Evolutionary conservation across 1,140 invertebrate species (phyloP), one percentile per base, ranked within the genome.

Genomic region (Himalopsyche phryganea): DNA sequence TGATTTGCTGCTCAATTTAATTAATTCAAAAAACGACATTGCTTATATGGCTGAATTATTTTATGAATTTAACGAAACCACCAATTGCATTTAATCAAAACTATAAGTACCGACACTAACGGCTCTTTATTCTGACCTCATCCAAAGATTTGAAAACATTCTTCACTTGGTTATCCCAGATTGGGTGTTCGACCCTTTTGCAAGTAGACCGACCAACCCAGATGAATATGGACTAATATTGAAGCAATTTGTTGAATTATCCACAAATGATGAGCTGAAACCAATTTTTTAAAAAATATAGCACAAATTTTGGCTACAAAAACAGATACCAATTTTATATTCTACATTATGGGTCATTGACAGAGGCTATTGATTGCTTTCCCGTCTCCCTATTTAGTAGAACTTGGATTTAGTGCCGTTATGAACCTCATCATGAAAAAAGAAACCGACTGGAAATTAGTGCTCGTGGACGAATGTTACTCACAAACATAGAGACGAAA

Each of bases 251-350:
- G 50, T 57, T 56, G 53, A 57, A 57, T 61, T 57, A 61, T 61
- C 52, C 48, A 57, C 48, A 61, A 61, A 61, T 61, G 45, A 60
- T 40, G 47, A 61, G 40, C 44, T 57, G 42, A 61, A 50, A 61
- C 48, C 59, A 61, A 61, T 57, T 45, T 61, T 57, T 61, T 6
- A 61, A 61, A n/a, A n/a, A n/a, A n/a, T n/a, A n/a, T n/a, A n/a
- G 14, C 13, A 57, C 53, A 50, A 50, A 44, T 61, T 61, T 42
- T 61, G 53, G 46, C 57, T 57, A 50, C 48, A 57, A 61, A 57
- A 49, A 55, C 33, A 45, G 42, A 53, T 53, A 28, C 9, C 57
- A 59, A 53, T 59, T 59, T 47, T 59, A 53, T 59, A 60, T 48
- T 47, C 53, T 44, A 53, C 19, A 61, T 61, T 61, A 57, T 57